Percentiles rank a stretch among this genome's conserved stretches.
Conservation (phyloP, 2,888 invertebrate species). For the Brachycybe producta region DNA sequence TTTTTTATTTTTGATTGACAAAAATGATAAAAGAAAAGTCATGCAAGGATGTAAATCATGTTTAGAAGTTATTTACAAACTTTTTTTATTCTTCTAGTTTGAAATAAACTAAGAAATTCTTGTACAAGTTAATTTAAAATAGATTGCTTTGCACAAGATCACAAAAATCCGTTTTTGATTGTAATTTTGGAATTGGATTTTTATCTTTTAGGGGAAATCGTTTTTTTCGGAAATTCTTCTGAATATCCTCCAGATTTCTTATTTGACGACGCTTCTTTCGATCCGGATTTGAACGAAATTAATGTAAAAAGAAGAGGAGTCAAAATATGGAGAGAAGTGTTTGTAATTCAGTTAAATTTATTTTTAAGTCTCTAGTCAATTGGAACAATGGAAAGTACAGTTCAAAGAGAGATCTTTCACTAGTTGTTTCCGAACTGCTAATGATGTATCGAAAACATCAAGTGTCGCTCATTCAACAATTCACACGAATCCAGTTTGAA, state of each 20-base stretch:
- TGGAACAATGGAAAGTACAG: conserved; percentile 50
- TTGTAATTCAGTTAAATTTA: conserved; percentile 29
- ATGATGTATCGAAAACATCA: conserved; percentile 49
- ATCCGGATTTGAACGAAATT: conserved; percentile 42
- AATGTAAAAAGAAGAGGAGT: conserved; percentile 25
- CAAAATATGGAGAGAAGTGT: neutral
- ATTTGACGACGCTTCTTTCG: conserved; percentile 54
- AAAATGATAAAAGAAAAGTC: neutral
- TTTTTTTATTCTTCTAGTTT: no score
- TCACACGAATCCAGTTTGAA: conserved; percentile 46
- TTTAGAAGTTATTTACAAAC: no score
- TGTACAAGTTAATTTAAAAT: no score
- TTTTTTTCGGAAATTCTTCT: conserved; percentile 49
- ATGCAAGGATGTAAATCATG: no score
- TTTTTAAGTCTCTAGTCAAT: neutral
- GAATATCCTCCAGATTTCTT: conserved; percentile 61
- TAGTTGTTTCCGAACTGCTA: conserved; percentile 49
- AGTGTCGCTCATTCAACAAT: conserved; percentile 36
- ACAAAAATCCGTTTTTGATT: neutral
- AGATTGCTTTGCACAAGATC: no score
- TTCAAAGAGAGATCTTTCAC: conserved; percentile 45
- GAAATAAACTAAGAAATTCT: no score
- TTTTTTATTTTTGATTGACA: neutral
- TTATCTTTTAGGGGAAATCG: conserved; percentile 44
- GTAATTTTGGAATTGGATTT: neutral